Evolutionary conservation across 2,888 invertebrate genomes (phyloP).

Genomic region (Tachina fera): DNA sequence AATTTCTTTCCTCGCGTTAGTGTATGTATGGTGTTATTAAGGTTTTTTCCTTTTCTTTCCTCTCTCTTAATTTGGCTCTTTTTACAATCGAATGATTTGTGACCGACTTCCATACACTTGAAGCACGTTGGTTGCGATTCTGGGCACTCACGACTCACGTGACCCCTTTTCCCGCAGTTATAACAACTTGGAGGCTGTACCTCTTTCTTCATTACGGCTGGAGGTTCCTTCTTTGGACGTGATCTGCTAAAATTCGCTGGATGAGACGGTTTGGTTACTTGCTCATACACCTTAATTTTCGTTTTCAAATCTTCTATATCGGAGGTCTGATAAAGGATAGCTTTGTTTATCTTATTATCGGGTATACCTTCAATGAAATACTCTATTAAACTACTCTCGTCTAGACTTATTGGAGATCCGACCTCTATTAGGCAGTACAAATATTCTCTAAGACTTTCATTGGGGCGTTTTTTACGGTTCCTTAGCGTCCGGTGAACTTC

Average conservation of each 20-base stretch:
- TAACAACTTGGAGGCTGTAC: not conserved
- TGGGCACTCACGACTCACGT: not conserved
- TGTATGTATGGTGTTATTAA: not conserved
- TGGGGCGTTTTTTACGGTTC: too few relatives aligned
- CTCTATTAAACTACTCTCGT: conserved; percentile 23
- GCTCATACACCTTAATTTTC: conserved; percentile 45
- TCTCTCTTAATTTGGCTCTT: not conserved
- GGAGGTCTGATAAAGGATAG: conserved; percentile 27
- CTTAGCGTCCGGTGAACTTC: conserved; percentile 53
- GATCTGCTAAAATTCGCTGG: not conserved
- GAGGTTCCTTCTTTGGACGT: not conserved
- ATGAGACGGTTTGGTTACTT: conserved; percentile 10
- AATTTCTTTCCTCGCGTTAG: not conserved
- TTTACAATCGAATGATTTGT: conserved; percentile 27
- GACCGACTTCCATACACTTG: conserved; percentile 7
- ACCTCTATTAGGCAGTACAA: not conserved
- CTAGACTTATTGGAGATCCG: not conserved
- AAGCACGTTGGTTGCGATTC: not conserved
- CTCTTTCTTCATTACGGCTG: not conserved
- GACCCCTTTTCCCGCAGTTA: not conserved
- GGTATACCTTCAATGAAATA: conserved; percentile 65
- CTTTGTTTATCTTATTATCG: conserved; percentile 39
- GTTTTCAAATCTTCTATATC: conserved; percentile 35
- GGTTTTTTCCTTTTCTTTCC: not conserved
- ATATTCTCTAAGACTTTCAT: not conserved